Percentiles rank a stretch among this genome's conserved stretches.
These are phyloP conservation scores for Opisthocomus hoazin DNA, from an alignment of 2,113 vertebrate species.

Conservation along the genomic window DNA sequence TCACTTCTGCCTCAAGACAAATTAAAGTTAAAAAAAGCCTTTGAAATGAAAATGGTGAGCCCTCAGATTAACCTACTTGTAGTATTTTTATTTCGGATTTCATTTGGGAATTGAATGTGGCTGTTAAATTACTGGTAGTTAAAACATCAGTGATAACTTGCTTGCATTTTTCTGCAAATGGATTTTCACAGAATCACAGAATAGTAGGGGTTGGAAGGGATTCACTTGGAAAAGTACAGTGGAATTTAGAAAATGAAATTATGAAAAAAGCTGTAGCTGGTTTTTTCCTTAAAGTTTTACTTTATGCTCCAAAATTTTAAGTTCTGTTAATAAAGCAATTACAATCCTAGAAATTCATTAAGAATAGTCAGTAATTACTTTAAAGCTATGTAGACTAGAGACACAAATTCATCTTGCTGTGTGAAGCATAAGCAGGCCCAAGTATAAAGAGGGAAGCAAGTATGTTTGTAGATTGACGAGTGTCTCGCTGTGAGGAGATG, in stretches of 20 bases:
- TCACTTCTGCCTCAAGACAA: conserved; percentile 34
- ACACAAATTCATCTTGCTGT: not conserved
- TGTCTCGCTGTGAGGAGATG: not conserved
- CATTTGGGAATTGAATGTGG: not conserved
- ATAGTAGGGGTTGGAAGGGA: too few species aligned
- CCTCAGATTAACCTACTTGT: conserved; percentile 48
- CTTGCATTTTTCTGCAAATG: not conserved
- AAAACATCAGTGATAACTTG: not conserved
- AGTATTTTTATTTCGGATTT: conserved; percentile 38
- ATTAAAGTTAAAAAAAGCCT: conserved; percentile 33
- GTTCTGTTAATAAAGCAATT: not conserved
- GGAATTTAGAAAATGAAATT: not conserved
- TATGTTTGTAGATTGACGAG: not conserved
- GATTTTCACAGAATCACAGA: too few species aligned
- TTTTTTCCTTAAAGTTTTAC: not conserved
- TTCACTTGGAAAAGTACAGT: not conserved
- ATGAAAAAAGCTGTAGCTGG: not conserved
- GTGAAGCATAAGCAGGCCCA: not conserved
- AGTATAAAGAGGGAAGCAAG: not conserved
- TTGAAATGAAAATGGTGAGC: conserved; percentile 28
- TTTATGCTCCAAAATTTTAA: not conserved
- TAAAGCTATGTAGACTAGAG: not conserved
- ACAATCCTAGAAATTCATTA: not conserved
- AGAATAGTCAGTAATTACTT: not conserved
- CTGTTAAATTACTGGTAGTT: not conserved